Conservation (phyloP, 2,797 vertebrate genomes). For the Knipowitschia caucasica region DNA sequence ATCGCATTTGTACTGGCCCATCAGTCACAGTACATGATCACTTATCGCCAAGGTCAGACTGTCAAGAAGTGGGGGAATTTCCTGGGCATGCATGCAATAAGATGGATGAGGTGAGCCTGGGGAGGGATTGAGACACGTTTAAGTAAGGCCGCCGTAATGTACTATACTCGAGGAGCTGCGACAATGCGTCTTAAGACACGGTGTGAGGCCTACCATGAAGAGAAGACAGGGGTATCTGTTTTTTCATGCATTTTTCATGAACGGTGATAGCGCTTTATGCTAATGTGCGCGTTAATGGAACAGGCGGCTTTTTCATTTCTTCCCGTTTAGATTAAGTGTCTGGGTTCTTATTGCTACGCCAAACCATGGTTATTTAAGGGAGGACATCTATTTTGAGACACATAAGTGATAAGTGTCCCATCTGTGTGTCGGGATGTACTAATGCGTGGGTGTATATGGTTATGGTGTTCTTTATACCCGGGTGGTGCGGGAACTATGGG, state of each 20-base stretch:
- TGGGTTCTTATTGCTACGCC: constrained; percentile 40
- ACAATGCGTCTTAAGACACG: constrained; percentile 48
- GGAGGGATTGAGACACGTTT: constrained; percentile 6
- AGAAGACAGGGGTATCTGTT: constrained; percentile 44
- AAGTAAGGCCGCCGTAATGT: constrained; percentile 11
- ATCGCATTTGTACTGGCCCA: constrained; percentile 40
- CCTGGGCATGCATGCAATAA: constrained; percentile 9
- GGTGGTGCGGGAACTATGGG: too few relatives aligned
- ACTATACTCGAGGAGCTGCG: constrained; percentile 23
- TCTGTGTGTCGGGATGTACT: constrained; percentile 7
- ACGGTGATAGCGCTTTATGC: constrained; percentile 32
- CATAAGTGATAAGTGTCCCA: constrained; percentile 32
- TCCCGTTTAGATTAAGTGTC: constrained; percentile 37
- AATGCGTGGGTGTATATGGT: too few relatives aligned
- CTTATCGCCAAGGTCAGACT: constrained; percentile 46
- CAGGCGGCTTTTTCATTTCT: constrained; percentile 46
- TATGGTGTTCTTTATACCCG: too few relatives aligned
- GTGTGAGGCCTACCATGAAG: constrained; percentile 37
- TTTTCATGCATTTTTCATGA: constrained; percentile 61
- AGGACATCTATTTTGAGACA: constrained; percentile 54
- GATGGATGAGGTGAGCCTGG: constrained; percentile 11
- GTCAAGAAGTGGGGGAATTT: constrained; percentile 25
- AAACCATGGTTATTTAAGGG: constrained; percentile 43
- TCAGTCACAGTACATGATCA: constrained; percentile 47
- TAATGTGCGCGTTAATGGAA: constrained; percentile 54